phyloP scores from a whole-genome alignment of 2,797 vertebrate genomes.

The Pangasius mekongensis region DNA sequence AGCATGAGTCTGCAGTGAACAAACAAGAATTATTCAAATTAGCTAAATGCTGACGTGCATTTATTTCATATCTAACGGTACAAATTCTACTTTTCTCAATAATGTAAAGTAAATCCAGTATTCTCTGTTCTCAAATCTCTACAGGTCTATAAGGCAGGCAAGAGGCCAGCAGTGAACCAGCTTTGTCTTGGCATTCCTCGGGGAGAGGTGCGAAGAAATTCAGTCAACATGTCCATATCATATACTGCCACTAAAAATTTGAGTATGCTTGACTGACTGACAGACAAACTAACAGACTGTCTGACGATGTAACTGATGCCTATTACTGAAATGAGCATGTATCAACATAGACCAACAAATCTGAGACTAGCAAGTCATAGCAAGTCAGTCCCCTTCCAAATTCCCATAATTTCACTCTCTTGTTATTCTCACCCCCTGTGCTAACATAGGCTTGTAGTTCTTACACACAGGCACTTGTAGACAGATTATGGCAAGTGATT shows the following conservation, averaged over 20 bases:
- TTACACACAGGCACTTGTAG: neutral
- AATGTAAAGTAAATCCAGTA: neutral
- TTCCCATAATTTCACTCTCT: neutral
- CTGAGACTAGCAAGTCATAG: neutral
- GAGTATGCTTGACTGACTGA: neutral
- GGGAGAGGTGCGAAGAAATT: constrained; percentile 78
- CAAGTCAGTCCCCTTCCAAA: neutral
- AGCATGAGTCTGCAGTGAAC: neutral
- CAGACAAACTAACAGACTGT: neutral
- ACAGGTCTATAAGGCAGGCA: constrained; percentile 84
- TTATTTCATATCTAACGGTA: neutral
- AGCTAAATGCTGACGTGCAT: neutral
- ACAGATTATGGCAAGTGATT: neutral
- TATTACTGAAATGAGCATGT: neutral
- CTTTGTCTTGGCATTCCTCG: constrained; percentile 87
- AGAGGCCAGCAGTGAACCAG: constrained; percentile 82
- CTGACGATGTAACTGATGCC: neutral
- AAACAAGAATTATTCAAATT: neutral
- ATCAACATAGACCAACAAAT: neutral
- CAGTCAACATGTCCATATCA: neutral
- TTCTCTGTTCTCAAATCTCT: constrained; percentile 18
- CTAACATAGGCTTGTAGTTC: neutral
- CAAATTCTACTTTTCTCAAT: neutral
- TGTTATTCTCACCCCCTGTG: neutral
- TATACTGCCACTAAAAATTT: neutral